Evolutionary conservation across 1,140 invertebrate genomes (phyloP).

Genomic region (Papilio machaon): DNA sequence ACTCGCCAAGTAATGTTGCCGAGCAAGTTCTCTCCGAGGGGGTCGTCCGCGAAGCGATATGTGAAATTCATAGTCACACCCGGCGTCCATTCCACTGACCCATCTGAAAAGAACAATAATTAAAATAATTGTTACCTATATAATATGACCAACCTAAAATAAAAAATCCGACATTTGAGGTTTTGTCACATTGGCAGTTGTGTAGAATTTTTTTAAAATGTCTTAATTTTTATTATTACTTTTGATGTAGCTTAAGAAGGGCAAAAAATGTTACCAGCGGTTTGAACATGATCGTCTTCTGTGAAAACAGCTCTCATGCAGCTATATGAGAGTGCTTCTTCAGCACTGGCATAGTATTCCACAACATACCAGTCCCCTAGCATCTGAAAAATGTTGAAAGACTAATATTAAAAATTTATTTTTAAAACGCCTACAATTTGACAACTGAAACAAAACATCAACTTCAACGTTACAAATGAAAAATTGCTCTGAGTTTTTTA

Average conservation of each 20-base stretch:
- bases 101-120: constrained; percentile 57
- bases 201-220: too few species aligned
- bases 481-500: neutral
- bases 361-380: constrained; percentile 91
- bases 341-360: constrained; percentile 93
- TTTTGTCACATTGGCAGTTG: too few species aligned
- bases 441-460: too few species aligned
- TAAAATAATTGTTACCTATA: neutral
- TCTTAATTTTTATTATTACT: neutral
- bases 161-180: too few species aligned
- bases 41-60: constrained; percentile 92
- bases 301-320: constrained; percentile 92
- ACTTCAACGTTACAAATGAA: neutral
- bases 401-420: neutral
- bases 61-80: constrained; percentile 92
- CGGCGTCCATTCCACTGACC: constrained; percentile 72
- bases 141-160: neutral
- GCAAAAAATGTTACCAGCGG: constrained; percentile 53
- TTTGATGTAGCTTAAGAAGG: neutral
- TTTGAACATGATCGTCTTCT: constrained; percentile 74
- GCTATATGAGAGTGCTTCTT: constrained; percentile 90
- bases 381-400: constrained; percentile 82
- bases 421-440: neutral
- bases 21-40: constrained; percentile 88
- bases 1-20: constrained; percentile 94